Evolutionary conservation across 2,113 vertebrate species (phyloP).

Genomic region (Pluvianellus socialis): DNA sequence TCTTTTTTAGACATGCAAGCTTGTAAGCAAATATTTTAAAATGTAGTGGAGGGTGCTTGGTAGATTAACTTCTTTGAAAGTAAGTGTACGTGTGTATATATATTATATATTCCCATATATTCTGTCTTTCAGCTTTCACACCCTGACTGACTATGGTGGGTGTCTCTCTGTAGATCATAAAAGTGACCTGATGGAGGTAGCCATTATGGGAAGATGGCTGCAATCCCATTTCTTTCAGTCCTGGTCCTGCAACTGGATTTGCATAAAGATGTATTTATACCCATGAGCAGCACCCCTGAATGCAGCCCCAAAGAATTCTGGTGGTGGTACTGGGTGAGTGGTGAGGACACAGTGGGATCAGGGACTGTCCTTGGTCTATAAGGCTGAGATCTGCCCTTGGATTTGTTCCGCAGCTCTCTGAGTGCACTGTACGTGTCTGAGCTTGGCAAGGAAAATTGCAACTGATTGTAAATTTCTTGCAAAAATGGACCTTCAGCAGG

Average conservation of each 20-base stretch:
- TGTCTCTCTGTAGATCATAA: background rate
- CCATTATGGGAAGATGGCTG: background rate
- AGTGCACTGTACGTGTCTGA: background rate
- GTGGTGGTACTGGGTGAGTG: background rate
- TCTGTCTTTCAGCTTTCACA: background rate
- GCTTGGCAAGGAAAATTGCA: slow-evolving; percentile 6
- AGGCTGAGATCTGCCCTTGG: background rate
- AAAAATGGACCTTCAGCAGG: background rate
- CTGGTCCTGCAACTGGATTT: background rate
- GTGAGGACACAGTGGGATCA: background rate
- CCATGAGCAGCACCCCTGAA: background rate
- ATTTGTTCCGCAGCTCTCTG: background rate
- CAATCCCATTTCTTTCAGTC: background rate
- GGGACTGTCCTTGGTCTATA: too few relatives aligned
- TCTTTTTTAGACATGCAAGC: background rate
- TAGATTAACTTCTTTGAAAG: background rate
- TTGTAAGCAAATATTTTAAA: background rate
- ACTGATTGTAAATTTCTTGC: slow-evolving; percentile 38
- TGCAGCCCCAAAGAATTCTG: background rate
- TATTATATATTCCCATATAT: background rate
- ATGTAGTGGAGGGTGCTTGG: background rate
- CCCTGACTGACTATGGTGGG: background rate
- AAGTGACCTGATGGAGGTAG: background rate
- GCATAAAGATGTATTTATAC: background rate
- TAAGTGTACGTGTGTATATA: background rate